These are phyloP conservation scores for Styela plicata DNA, from an alignment of 23 tunicate genomes.

Conservation along the genomic window DNA sequence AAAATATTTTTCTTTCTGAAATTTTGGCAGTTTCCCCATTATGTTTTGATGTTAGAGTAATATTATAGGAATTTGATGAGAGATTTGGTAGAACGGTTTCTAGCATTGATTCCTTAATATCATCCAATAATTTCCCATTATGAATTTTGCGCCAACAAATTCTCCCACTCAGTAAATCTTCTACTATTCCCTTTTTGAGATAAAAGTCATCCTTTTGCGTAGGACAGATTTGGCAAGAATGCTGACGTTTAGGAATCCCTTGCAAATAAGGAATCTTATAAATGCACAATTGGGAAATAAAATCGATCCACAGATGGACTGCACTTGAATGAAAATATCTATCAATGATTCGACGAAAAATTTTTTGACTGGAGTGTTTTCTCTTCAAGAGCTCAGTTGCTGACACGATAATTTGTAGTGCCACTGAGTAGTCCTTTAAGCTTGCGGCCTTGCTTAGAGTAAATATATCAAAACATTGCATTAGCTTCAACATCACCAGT, in stretches of 20 bases:
- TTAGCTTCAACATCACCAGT: slow-evolving; percentile 65
- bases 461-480: slow-evolving; percentile 51
- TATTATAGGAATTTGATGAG: slow-evolving; percentile 61
- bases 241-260: too few relatives aligned
- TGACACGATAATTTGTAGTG: too few relatives aligned
- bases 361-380: too few relatives aligned
- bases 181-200: slow-evolving; percentile 59
- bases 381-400: too few relatives aligned
- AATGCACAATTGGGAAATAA: too few relatives aligned
- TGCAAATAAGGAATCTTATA: too few relatives aligned
- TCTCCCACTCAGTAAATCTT: slow-evolving; percentile 46
- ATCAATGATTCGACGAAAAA: too few relatives aligned
- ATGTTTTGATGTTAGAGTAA: slow-evolving; percentile 37
- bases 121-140: slow-evolving; percentile 55
- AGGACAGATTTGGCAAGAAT: slow-evolving; percentile 52
- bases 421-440: too few relatives aligned
- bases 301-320: too few relatives aligned
- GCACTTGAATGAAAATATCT: too few relatives aligned
- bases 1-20: slow-evolving; percentile 67
- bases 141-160: slow-evolving; percentile 52
- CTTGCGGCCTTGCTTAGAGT: too few relatives aligned
- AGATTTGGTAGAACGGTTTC: slow-evolving; percentile 90
- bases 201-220: slow-evolving; percentile 51
- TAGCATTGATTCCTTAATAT: slow-evolving; percentile 60
- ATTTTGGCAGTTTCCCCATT: slow-evolving; percentile 76